Conservation (phyloP, 2,888 invertebrate genomes). For the Protophormia terraenovae region DNA sequence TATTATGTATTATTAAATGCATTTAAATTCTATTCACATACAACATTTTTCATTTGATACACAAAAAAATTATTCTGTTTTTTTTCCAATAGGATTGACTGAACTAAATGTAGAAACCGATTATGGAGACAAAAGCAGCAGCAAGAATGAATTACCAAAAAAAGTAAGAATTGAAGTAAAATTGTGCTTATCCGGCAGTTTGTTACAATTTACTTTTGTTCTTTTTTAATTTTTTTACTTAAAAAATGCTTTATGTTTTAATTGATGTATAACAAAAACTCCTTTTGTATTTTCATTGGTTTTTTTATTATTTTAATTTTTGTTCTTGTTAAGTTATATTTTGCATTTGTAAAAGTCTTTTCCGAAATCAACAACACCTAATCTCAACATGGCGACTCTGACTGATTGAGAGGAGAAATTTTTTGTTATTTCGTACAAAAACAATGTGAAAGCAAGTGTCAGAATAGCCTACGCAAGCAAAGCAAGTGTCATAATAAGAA, state of each 20-base stretch:
- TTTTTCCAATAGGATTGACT: constrained; percentile 40
- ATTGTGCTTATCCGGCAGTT: constrained; percentile 1
- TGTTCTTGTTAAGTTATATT: not conserved
- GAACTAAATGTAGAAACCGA: not conserved
- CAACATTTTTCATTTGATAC: constrained; percentile 59
- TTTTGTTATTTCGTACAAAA: constrained; percentile 19
- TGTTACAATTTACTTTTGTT: too few relatives aligned
- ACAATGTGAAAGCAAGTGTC: constrained; percentile 35
- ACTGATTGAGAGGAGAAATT: constrained; percentile 26
- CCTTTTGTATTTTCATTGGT: not conserved
- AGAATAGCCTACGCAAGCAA: constrained; percentile 18
- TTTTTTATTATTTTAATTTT: not conserved
- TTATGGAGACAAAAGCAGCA: constrained; percentile 23
- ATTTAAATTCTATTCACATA: constrained; percentile 55
- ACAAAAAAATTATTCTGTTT: constrained; percentile 38
- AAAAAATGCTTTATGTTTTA: constrained; percentile 2
- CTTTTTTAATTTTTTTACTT: not conserved
- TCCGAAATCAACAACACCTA: constrained; percentile 49
- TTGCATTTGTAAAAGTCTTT: not conserved
- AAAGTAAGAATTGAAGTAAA: not conserved
- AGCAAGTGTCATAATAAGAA: constrained; percentile 41
- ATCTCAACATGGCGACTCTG: constrained; percentile 61
- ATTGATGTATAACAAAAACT: constrained; percentile 10
- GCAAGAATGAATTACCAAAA: constrained; percentile 6
- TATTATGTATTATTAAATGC: not conserved